A percentile compares a stretch with the other conserved stretches of the same genome.
These are phyloP conservation scores for Sicus ferrugineus DNA, from an alignment of 2,888 invertebrate species.

Conservation along the genomic window DNA sequence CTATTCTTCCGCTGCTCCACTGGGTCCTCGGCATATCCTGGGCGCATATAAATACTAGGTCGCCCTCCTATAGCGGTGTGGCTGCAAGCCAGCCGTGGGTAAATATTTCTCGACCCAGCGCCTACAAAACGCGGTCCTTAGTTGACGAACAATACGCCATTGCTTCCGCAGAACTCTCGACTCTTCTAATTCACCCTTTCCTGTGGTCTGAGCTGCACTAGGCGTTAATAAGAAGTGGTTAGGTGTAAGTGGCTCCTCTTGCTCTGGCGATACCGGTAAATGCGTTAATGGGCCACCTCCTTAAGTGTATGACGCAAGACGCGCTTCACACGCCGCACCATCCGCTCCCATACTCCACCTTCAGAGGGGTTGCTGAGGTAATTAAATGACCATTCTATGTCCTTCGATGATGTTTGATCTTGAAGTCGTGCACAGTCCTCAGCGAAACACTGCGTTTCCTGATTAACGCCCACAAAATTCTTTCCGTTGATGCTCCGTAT, in stretches of 20 bases:
- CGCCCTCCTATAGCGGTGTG: not conserved
- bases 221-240: not conserved
- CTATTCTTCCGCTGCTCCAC: slow-evolving; percentile 39
- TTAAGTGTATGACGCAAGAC: slow-evolving; percentile 1
- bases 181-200: not conserved
- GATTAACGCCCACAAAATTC: slow-evolving; percentile 35
- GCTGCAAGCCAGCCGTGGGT: not conserved
- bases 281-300: slow-evolving; percentile 10
- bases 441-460: slow-evolving; percentile 5
- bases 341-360: slow-evolving; percentile 16
- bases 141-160: slow-evolving; percentile 2
- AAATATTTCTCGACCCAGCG: slow-evolving; percentile 2
- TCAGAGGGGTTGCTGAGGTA: slow-evolving; percentile 3
- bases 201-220: not conserved
- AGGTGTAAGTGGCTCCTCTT: slow-evolving; percentile 13
- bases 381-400: slow-evolving; percentile 9
- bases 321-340: not conserved
- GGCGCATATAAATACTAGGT: slow-evolving; percentile 1
- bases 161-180: not conserved
- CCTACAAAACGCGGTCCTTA: too few species aligned
- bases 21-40: not conserved
- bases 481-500: slow-evolving; percentile 37
- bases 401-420: not conserved
- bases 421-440: not conserved
- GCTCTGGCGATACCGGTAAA: not conserved